A percentile compares a stretch with the other conserved stretches of the same genome.
Conservation (phyloP, 2,113 vertebrate genomes). For the Alaudala cheleensis region DNA sequence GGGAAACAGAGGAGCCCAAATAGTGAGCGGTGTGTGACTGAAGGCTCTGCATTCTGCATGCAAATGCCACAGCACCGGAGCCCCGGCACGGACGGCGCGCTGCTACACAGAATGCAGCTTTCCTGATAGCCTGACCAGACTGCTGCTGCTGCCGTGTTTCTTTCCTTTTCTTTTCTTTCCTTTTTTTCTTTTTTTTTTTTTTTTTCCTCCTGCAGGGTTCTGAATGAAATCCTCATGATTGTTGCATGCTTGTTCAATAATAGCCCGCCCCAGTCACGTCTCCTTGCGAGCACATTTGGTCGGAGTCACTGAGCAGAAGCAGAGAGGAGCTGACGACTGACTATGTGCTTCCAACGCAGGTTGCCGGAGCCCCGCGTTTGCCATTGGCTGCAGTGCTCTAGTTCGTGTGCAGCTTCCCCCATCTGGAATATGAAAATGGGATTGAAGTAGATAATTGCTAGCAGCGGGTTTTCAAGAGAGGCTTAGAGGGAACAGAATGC, state of each 20-base stretch:
- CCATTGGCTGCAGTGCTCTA: constrained; percentile 54
- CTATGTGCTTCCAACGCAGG: constrained; percentile 24
- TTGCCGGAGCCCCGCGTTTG: constrained; percentile 33
- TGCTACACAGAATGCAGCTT: neutral
- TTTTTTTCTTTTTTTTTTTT: too few relatives aligned
- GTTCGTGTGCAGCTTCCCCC: constrained; percentile 64
- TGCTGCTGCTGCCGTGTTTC: neutral
- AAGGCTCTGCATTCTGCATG: constrained; percentile 33
- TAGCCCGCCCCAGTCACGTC: constrained; percentile 44
- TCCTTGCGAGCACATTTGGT: neutral
- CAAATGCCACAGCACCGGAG: neutral
- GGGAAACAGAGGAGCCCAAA: neutral
- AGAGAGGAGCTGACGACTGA: constrained; percentile 55
- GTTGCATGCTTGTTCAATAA: constrained; percentile 1
- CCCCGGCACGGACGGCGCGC: neutral
- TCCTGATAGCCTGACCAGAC: constrained; percentile 8
- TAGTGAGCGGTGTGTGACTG: constrained; percentile 3
- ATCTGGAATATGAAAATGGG: constrained; percentile 70
- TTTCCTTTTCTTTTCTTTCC: too few relatives aligned
- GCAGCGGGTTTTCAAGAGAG: constrained; percentile 49
- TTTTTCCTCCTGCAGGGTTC: neutral
- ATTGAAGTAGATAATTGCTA: constrained; percentile 64
- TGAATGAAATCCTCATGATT: constrained; percentile 49
- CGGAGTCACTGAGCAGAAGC: constrained; percentile 49
- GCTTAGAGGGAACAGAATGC: constrained; percentile 45